Conservation (phyloP, 2,888 invertebrate species). For the Isoperla grammatica region DNA sequence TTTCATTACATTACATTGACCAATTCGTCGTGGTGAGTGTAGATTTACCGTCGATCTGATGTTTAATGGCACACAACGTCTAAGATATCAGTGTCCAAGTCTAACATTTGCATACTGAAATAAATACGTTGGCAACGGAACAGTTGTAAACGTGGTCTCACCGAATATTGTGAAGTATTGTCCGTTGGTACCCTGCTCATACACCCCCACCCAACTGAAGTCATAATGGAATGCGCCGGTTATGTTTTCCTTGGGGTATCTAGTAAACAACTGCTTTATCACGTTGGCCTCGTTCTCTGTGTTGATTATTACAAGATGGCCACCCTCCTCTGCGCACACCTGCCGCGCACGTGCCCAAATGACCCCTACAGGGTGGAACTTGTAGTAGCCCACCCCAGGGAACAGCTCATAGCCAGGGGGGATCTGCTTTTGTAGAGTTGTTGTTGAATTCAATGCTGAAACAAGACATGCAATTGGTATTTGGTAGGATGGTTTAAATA, state of each 20-base stretch:
- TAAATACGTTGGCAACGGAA: too few relatives aligned
- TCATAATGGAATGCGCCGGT: background rate
- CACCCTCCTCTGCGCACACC: constrained; percentile 24
- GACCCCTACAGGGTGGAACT: constrained; percentile 9
- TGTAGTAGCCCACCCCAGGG: constrained; percentile 23
- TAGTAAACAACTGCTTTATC: background rate
- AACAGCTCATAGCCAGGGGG: constrained; percentile 22
- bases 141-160: too few relatives aligned
- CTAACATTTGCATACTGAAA: too few relatives aligned
- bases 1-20: too few relatives aligned
- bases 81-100: too few relatives aligned
- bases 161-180: background rate
- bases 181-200: background rate
- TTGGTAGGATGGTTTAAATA: too few relatives aligned
- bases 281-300: too few relatives aligned
- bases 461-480: too few relatives aligned
- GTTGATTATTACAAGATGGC: constrained; percentile 31
- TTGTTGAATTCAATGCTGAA: too few relatives aligned
- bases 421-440: constrained; percentile 14
- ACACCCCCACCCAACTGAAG: background rate
- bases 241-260: background rate
- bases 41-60: too few relatives aligned
- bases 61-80: too few relatives aligned
- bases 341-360: constrained; percentile 15
- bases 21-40: too few relatives aligned